Evolutionary conservation across 2,888 invertebrate species (phyloP).

Genomic region (Ophion slaviceki): DNA sequence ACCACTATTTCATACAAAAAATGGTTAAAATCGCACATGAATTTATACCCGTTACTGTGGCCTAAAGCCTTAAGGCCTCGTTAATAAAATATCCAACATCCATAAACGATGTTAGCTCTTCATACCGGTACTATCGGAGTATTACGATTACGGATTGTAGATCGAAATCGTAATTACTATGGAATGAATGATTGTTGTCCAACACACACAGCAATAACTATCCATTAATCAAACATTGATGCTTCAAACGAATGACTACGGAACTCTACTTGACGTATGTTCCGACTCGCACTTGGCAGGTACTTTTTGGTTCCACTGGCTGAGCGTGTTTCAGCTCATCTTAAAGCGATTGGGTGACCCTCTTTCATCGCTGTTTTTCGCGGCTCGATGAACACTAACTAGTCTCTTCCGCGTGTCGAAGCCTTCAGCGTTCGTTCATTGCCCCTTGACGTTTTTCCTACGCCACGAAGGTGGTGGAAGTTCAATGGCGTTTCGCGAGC

Average conservation of each 20-base stretch:
- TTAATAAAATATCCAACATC: no score
- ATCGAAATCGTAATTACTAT: no score
- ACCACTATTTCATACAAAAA: no score
- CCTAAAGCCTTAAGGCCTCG: no score
- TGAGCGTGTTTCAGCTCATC: conserved; percentile 8
- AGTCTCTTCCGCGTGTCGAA: conserved; percentile 55
- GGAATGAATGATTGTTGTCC: no score
- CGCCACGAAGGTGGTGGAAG: conserved; percentile 30
- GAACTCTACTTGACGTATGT: not conserved
- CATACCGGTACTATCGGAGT: no score
- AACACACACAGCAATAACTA: no score
- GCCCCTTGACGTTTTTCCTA: conserved; percentile 31
- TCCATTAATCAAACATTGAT: not conserved
- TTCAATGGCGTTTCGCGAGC: conserved; percentile 36
- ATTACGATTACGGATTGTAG: no score
- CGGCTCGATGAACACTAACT: conserved; percentile 59
- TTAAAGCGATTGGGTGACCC: conserved; percentile 33
- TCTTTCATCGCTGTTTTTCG: conserved; percentile 36
- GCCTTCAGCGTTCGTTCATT: conserved; percentile 54
- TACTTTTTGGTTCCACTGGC: not conserved
- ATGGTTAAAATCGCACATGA: no score
- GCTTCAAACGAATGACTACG: not conserved
- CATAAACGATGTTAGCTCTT: no score
- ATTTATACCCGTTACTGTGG: no score
- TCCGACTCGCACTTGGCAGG: not conserved